Evolutionary conservation across 2,888 invertebrate genomes (phyloP).

Genomic region (Hyposoter dolosus): DNA sequence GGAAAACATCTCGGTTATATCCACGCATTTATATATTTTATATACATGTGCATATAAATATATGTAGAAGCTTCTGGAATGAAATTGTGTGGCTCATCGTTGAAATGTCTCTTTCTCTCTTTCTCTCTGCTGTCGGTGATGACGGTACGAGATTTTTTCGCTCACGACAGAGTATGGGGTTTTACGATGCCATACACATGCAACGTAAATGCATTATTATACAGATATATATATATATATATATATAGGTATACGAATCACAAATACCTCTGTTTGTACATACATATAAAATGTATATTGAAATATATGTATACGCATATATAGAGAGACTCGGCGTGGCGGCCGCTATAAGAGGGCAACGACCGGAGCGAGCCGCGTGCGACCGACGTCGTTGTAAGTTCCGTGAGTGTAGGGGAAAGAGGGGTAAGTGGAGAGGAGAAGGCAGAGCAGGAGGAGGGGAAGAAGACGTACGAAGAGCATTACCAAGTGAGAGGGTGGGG

Average conservation of each 20-base stretch:
- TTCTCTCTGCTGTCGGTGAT: slow-evolving; percentile 71
- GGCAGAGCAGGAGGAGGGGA: slow-evolving; percentile 4
- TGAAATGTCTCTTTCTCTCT: slow-evolving; percentile 2
- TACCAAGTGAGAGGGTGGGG: slow-evolving; percentile 66
- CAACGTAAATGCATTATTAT: slow-evolving; percentile 27
- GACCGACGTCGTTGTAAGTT: slow-evolving; percentile 72
- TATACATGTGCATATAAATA: not conserved
- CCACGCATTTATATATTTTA: not conserved
- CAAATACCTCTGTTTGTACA: slow-evolving; percentile 10
- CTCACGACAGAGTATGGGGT: slow-evolving; percentile 74
- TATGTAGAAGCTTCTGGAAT: not conserved
- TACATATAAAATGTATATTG: slow-evolving; percentile 45
- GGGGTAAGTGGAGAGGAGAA: slow-evolving; percentile 41
- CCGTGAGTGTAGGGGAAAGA: slow-evolving; percentile 69
- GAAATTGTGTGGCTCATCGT: slow-evolving; percentile 23
- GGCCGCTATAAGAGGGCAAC: slow-evolving; percentile 80
- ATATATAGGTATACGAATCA: not conserved
- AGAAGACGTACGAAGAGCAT: slow-evolving; percentile 48
- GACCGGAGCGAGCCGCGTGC: slow-evolving; percentile 83
- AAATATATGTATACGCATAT: slow-evolving; percentile 33
- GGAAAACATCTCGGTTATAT: slow-evolving; percentile 40
- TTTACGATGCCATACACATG: slow-evolving; percentile 58
- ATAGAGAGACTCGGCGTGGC: slow-evolving; percentile 53
- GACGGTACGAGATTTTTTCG: slow-evolving; percentile 72
- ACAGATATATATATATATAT: not conserved